Evolutionary conservation across 2,113 vertebrate species (phyloP).

Genomic region (Trogon surrucura): DNA sequence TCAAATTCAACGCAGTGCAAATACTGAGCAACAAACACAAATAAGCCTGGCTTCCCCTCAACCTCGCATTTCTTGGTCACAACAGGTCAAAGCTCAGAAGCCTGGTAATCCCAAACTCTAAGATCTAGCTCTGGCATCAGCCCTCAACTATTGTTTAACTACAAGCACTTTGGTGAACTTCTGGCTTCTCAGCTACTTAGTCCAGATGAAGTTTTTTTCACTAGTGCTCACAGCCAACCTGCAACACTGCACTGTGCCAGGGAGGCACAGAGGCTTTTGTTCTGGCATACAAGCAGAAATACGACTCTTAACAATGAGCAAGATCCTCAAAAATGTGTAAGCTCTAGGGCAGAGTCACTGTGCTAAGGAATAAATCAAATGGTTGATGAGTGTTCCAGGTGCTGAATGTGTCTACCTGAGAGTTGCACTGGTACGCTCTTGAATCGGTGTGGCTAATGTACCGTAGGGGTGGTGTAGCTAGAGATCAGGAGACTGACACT

Average conservation of each 20-base stretch:
- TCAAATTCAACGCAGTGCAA: not conserved
- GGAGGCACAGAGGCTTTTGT: not conserved
- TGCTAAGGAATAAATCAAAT: not conserved
- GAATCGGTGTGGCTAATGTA: not conserved
- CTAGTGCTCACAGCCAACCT: not conserved
- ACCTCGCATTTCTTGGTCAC: accelerated
- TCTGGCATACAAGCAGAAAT: not conserved
- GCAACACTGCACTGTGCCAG: accelerated
- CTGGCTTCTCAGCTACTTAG: not conserved
- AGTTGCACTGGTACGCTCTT: not conserved
- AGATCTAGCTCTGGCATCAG: not conserved
- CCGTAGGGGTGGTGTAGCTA: not conserved
- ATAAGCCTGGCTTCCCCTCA: not conserved
- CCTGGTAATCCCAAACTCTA: not conserved
- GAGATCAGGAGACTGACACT: not conserved
- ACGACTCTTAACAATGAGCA: not conserved
- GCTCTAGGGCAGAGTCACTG: not conserved
- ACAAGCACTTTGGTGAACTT: not conserved
- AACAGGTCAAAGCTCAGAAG: not conserved
- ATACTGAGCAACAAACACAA: not conserved
- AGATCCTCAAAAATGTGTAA: not conserved
- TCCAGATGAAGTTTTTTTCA: not conserved
- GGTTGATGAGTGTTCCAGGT: not conserved
- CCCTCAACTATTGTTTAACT: not conserved
- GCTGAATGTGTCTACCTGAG: not conserved